Evolutionary conservation across 2,113 vertebrate genomes (phyloP), one percentile per base, ranked within the genome.

Genomic region (Salvator merianae): DNA sequence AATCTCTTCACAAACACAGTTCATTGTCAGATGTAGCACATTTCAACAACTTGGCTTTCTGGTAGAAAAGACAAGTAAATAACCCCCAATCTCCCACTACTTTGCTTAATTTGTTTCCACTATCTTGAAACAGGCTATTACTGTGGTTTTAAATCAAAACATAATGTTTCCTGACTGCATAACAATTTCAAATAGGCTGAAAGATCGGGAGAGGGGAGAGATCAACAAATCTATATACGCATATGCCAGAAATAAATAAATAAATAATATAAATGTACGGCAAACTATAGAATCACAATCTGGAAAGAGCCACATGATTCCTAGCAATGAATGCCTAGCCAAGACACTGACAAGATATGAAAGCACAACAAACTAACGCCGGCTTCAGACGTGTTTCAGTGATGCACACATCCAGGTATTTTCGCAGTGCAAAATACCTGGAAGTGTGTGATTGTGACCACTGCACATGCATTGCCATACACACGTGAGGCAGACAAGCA

Each of bases 31-130:
- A 91, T 84, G 32, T 12, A 43, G 38, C 59, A n/a, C 7, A 66
- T 90, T 93, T 91, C 69, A 82, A 86, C 78, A 91, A 72, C 40
- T 81, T 53, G 76, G 77, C 7, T 86, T 84, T 91, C 82, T 87
- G 82, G 82, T 85, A 87, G 80, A 82, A 93, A 77, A 91, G 77
- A 91, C 80, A 91, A 87, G 82, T 73, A 92, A 93, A 91, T 90
- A 90, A 88, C 65, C n/a, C 73, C 9, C 38, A 89, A 47, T 91
- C 84, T 93, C 77, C 1, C 26, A 81, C 79, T 88, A 89, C 65
- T 94, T 91, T 89, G 59, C 84, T 82, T 94, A 90, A 93, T 93
- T 92, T 93, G 86, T 90, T 93, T 93, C 85, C 88, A 53, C 74
- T 93, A 72, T 91, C 88, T 93, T 87, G 84, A 89, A 91, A 43